Percentiles rank a stretch among this genome's conserved stretches.
Evolutionary conservation across 2,888 invertebrate species (phyloP).

Genomic region (Bellardia bayeri): DNA sequence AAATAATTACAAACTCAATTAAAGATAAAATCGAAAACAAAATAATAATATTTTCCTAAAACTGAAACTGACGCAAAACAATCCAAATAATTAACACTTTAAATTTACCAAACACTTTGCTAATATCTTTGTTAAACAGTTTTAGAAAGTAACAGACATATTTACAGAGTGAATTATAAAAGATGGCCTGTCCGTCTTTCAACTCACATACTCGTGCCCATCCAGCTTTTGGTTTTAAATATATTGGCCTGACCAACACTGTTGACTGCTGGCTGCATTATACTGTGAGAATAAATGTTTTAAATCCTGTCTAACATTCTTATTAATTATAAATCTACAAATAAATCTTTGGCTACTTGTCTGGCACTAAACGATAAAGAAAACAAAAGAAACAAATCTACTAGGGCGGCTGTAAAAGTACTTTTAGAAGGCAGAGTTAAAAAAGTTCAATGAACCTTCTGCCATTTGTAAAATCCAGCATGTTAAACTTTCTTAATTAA

Average conservation of each 20-base stretch:
- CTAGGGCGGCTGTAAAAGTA: neutral
- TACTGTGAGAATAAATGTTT: conserved; percentile 15
- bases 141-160: neutral
- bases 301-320: conserved; percentile 55
- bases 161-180: neutral
- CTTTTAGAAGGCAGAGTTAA: too few relatives aligned
- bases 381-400: neutral
- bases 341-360: conserved; percentile 52
- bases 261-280: neutral
- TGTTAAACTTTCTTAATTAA: too few relatives aligned
- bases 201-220: neutral
- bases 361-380: conserved; percentile 7
- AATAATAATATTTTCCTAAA: conserved; percentile 5
- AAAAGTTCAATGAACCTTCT: too few relatives aligned
- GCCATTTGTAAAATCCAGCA: too few relatives aligned
- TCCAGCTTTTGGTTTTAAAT: neutral
- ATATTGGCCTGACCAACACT: neutral
- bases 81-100: conserved; percentile 55
- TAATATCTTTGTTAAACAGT: too few relatives aligned
- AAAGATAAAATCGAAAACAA: conserved; percentile 26
- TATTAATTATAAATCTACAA: conserved; percentile 64
- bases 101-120: neutral
- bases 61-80: conserved; percentile 14
- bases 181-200: neutral
- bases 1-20: conserved; percentile 36